phyloP scores from a whole-genome alignment of 2,888 invertebrate species.

The Peribatodes rhomboidaria region DNA sequence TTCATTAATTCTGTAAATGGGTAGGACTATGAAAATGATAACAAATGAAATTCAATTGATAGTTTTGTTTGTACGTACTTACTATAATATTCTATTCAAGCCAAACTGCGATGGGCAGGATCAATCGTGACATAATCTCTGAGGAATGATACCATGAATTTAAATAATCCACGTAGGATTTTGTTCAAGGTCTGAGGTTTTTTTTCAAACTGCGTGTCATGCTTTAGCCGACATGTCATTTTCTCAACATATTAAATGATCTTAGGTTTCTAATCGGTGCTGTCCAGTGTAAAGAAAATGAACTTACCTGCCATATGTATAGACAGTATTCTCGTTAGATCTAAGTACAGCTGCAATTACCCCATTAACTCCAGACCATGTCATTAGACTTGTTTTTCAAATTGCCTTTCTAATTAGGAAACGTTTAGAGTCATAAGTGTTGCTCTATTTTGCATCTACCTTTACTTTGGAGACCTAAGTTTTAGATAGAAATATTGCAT shows the following conservation, averaged over 20 bases:
- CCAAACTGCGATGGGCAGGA: conserved; percentile 5
- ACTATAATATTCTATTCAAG: background rate
- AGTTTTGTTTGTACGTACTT: background rate
- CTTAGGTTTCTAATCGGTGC: background rate
- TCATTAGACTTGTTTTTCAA: conserved; percentile 23
- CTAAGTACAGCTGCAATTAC: conserved; percentile 23
- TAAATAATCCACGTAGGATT: conserved; percentile 28
- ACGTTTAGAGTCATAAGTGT: conserved; percentile 16
- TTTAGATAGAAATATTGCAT: background rate
- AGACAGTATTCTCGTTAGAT: conserved; percentile 15
- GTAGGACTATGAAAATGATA: too few species aligned
- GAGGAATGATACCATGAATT: conserved; percentile 32
- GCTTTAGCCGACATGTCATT: background rate
- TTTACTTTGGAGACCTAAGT: background rate
- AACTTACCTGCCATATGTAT: conserved; percentile 3
- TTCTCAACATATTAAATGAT: background rate
- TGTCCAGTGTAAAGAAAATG: conserved; percentile 1
- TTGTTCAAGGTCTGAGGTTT: conserved; percentile 24
- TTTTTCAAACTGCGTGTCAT: conserved; percentile 7
- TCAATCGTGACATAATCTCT: conserved; percentile 27
- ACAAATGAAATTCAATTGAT: background rate
- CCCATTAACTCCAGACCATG: conserved; percentile 20
- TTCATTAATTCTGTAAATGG: background rate
- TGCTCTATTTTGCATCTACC: background rate
- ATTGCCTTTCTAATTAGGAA: conserved; percentile 30